Percentiles rank a stretch among this genome's conserved stretches.
phyloP scores from a whole-genome alignment of 2,797 vertebrate species.

The Notoglanidium macrostoma region DNA sequence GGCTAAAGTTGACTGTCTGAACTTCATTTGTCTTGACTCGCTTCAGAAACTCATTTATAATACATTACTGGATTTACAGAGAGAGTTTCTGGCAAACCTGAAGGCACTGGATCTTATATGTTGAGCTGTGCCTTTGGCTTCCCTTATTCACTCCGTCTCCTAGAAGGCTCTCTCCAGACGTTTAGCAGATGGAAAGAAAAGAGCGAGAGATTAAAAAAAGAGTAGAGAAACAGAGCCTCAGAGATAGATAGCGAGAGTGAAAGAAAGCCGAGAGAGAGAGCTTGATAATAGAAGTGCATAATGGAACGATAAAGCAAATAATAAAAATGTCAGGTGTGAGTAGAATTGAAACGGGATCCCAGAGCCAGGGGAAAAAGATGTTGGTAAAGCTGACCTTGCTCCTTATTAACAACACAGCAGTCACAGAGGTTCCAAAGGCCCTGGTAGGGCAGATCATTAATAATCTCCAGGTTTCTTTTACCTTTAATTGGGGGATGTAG shows the following conservation, averaged over 20 bases:
- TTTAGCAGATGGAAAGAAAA: conserved; percentile 38
- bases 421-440: not conserved
- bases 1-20: not conserved
- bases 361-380: not conserved
- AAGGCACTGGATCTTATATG: not conserved
- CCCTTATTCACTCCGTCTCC: not conserved
- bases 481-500: not conserved
- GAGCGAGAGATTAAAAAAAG: not conserved
- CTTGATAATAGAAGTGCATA: conserved; percentile 16
- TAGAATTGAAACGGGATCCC: conserved; percentile 6
- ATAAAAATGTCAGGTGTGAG: conserved; percentile 39
- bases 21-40: not conserved
- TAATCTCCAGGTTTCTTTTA: not conserved
- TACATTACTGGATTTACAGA: not conserved
- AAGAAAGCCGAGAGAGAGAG: not conserved
- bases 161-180: conserved; percentile 12
- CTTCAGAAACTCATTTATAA: not conserved
- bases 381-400: not conserved
- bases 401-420: not conserved
- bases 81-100: not conserved
- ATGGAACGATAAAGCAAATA: conserved; percentile 34
- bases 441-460: not conserved
- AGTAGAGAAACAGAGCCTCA: not conserved
- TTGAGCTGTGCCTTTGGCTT: not conserved
- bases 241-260: conserved; percentile 12